Conservation (phyloP, 2,113 vertebrate species). For the Forbesichthys agassizii region DNA sequence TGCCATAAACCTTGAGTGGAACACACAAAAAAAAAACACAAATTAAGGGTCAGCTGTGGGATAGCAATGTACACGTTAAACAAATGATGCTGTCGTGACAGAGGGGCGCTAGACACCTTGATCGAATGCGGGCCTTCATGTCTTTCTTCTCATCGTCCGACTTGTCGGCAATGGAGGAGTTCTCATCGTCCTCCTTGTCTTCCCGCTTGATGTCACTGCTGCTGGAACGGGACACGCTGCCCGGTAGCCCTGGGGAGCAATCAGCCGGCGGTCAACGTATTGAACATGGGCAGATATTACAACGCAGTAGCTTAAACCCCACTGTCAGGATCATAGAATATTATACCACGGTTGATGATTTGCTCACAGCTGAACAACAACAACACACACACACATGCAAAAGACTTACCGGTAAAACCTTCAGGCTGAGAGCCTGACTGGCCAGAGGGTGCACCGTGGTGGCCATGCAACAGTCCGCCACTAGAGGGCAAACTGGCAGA, state of each 20-base stretch:
- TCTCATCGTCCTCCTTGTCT: constrained; percentile 92
- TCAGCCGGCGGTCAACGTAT: constrained; percentile 4
- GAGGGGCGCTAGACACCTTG: constrained; percentile 81
- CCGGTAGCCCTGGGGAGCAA: constrained; percentile 63
- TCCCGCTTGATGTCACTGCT: constrained; percentile 85
- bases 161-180: constrained; percentile 81
- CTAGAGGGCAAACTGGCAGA: constrained; percentile 75
- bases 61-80: neutral
- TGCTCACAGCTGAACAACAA: neutral
- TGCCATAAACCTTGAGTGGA: neutral
- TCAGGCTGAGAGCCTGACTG: constrained; percentile 82
- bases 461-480: constrained; percentile 81
- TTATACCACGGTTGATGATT: neutral
- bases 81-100: neutral
- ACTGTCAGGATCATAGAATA: neutral
- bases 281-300: neutral
- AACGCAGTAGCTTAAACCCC: neutral
- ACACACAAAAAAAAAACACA: neutral
- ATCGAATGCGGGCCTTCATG: constrained; percentile 78
- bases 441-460: constrained; percentile 76
- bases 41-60: neutral
- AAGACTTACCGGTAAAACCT: constrained; percentile 81
- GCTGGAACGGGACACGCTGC: constrained; percentile 75
- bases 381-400: neutral
- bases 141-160: constrained; percentile 95